Conservation (phyloP, 2,113 vertebrate genomes). For the Cochlearius cochlearius region DNA sequence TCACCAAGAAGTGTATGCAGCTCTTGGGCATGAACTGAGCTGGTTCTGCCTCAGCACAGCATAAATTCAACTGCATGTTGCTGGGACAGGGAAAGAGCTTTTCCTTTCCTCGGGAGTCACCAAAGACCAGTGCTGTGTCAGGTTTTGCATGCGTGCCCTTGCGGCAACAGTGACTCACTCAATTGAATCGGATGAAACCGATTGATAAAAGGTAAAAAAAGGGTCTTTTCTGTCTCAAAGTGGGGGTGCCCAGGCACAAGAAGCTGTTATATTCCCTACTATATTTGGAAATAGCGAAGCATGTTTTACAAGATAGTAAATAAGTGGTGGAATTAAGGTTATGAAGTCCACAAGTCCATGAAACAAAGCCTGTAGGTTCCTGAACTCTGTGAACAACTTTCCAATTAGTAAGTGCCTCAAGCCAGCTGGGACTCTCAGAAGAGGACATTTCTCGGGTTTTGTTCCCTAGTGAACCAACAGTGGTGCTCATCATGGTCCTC, state of each 20-base stretch:
- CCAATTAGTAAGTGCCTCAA: not conserved
- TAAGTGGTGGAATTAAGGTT: not conserved
- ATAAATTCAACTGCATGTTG: not conserved
- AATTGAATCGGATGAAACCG: not conserved
- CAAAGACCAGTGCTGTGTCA: not conserved
- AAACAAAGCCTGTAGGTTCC: not conserved
- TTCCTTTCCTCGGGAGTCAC: not conserved
- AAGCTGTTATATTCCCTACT: not conserved
- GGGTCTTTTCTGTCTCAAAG: not conserved
- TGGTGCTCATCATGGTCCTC: not conserved
- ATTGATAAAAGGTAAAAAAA: not conserved
- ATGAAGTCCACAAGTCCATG: not conserved
- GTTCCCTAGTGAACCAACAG: not conserved
- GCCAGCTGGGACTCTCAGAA: not conserved
- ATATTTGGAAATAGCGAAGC: not conserved
- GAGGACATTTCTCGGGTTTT: not conserved
- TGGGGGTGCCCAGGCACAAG: not conserved
- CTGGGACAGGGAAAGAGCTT: not conserved
- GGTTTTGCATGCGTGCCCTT: not conserved
- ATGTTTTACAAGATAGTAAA: not conserved
- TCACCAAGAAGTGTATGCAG: not conserved
- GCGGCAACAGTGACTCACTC: not conserved
- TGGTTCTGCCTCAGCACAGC: not conserved
- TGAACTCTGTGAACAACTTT: not conserved
- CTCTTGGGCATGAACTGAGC: not conserved